Percentiles rank a stretch among this genome's conserved stretches.
These are phyloP conservation scores for Brachyalestes nurse DNA, from an alignment of 2,797 vertebrate genomes.

Conservation along the genomic window DNA sequence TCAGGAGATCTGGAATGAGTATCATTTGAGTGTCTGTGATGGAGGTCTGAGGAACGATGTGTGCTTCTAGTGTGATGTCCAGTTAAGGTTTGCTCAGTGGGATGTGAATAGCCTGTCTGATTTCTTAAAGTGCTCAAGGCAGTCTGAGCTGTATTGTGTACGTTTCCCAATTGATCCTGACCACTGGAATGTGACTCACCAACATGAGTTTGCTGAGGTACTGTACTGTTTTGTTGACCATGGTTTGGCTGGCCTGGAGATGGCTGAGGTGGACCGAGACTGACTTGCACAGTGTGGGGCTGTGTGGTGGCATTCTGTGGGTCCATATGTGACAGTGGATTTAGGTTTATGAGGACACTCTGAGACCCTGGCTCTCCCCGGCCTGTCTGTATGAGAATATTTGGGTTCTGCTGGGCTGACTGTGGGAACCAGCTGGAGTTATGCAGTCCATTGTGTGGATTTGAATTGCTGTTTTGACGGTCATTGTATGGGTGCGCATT, in stretches of 20 bases:
- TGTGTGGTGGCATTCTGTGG: slow-evolving; percentile 61
- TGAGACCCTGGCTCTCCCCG: slow-evolving; percentile 52
- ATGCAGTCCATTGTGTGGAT: slow-evolving; percentile 65
- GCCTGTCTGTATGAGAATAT: slow-evolving; percentile 74
- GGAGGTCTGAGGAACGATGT: slow-evolving; percentile 56
- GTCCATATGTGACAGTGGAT: slow-evolving; percentile 58
- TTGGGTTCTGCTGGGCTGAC: slow-evolving; percentile 66
- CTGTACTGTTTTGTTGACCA: slow-evolving; percentile 40
- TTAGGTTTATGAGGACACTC: slow-evolving; percentile 74
- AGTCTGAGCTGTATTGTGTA: slow-evolving; percentile 9
- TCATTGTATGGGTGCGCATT: slow-evolving; percentile 58
- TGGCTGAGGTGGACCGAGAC: slow-evolving; percentile 71
- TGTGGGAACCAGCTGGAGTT: slow-evolving; percentile 38
- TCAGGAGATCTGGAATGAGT: slow-evolving; percentile 40
- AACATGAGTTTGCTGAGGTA: neutral
- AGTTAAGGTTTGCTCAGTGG: slow-evolving; percentile 44
- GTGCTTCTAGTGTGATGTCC: slow-evolving; percentile 61
- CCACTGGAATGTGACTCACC: slow-evolving; percentile 39
- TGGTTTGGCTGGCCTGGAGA: slow-evolving; percentile 40
- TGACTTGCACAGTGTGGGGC: slow-evolving; percentile 76
- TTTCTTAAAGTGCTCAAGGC: slow-evolving; percentile 9
- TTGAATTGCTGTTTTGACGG: slow-evolving; percentile 61
- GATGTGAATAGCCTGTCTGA: slow-evolving; percentile 65
- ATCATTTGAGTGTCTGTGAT: neutral
- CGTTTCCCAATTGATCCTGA: slow-evolving; percentile 40